phyloP scores from a whole-genome alignment of 2,888 invertebrate species.

The Microdon myrmicae region DNA sequence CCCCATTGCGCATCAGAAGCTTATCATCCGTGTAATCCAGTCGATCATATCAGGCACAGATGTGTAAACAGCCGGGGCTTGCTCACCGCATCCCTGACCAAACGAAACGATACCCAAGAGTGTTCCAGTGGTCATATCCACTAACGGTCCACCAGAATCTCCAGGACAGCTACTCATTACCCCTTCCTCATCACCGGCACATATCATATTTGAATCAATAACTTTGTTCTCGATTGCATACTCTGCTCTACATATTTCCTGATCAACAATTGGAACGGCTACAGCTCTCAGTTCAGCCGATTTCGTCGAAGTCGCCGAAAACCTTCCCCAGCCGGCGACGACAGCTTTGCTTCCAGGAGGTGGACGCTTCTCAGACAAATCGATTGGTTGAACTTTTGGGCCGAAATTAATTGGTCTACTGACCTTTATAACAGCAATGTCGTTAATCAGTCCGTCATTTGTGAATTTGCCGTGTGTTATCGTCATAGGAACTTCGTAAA shows the following conservation, averaged over 20 bases:
- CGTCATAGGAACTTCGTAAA: background rate
- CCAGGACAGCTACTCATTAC: conserved; percentile 10
- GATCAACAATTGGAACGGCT: background rate
- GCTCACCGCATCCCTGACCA: conserved; percentile 8
- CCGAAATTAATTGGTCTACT: background rate
- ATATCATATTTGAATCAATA: conserved; percentile 2
- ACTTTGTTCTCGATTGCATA: background rate
- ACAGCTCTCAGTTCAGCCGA: conserved; percentile 1
- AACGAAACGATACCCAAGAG: conserved; percentile 19
- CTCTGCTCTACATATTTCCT: background rate
- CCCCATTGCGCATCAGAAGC: no score
- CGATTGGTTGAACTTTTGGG: background rate
- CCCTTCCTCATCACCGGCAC: conserved; percentile 1
- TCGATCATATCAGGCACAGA: conserved; percentile 3
- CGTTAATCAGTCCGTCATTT: background rate
- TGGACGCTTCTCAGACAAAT: background rate
- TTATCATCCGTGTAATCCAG: no score
- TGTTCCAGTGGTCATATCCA: conserved; percentile 1
- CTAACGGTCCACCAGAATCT: conserved; percentile 19
- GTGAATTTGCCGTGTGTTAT: conserved; percentile 1
- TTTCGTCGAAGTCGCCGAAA: background rate
- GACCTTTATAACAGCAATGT: conserved; percentile 4
- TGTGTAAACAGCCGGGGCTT: conserved; percentile 3
- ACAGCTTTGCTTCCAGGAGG: background rate
- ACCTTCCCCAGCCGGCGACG: conserved; percentile 15